Evolutionary conservation across 2,888 invertebrate genomes (phyloP), one percentile per base, ranked within the genome.

Genomic region (Sericinus montela): DNA sequence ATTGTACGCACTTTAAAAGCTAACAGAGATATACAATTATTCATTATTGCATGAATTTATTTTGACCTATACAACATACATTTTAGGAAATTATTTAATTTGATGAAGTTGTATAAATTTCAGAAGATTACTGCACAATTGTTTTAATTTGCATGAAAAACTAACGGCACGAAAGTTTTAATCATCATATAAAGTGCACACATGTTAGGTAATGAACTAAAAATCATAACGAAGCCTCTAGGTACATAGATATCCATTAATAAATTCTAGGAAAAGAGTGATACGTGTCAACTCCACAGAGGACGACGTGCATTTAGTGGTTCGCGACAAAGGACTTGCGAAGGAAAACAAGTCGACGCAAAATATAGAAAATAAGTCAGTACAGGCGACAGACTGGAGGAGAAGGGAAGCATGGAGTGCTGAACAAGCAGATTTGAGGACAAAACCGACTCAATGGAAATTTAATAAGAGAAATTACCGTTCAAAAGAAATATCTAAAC

Each of bases 361-460:
- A 91, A 93, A 86, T 80, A 67, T 82, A 81, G 85, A 93, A 88
- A 93, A 92, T 90, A 94, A 94, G 84, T 92, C 93, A 65, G 91
- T 94, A 75, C 93, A 93, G 91, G 92, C 92, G 63, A 93, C 92
- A 56, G 94, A 94, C 73, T 94, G 94, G 94, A 92, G 93, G 67
- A 89, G 93, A 72, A 91, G 94, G 70, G 95, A 96, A 90, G 96
- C 96, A 25, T 96, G 96, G 96, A 95, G 95, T 67, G 95, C 95
- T 34, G 95, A 95, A 75, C 92, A 91, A 67, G 81, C 90, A 69
- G 92, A 92, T 82, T 86, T 91, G 72, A 90, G 92, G 78, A 92
- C 92, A 62, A 92, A 91, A 71, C 91, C 93, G 59, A 92, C 91
- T 46, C 92, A 93, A 64, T 94, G 94, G 94, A 93, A 93, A 67